phyloP scores from a whole-genome alignment of 2,113 vertebrate genomes.

The Psilopogon haemacephalus region DNA sequence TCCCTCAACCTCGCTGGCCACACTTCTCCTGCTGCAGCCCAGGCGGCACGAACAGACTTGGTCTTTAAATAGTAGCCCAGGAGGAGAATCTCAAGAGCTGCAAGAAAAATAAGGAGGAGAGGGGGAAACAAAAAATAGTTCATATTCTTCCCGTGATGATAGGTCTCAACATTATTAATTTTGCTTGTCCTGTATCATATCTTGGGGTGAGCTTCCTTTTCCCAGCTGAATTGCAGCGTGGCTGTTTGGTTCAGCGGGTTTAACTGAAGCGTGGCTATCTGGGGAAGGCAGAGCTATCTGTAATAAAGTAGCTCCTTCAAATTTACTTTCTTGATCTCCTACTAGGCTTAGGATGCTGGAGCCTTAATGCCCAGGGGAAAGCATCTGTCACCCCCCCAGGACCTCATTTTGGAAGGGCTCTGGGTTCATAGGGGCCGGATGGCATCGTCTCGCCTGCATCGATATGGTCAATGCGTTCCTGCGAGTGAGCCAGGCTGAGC shows the following conservation, averaged over 20 bases:
- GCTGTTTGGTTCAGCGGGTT: constrained; percentile 38
- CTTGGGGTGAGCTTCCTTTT: constrained; percentile 46
- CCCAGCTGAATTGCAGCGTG: constrained; percentile 14
- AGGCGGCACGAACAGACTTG: neutral
- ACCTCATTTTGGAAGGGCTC: constrained; percentile 38
- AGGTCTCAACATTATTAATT: constrained; percentile 37
- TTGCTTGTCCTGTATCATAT: constrained; percentile 59
- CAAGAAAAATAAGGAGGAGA: neutral
- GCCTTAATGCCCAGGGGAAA: constrained; percentile 52
- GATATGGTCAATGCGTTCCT: constrained; percentile 20
- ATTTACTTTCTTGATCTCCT: constrained; percentile 63
- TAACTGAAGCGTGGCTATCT: constrained; percentile 63
- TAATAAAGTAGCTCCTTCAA: constrained; percentile 65
- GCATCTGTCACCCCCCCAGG: constrained; percentile 19
- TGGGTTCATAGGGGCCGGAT: constrained; percentile 8
- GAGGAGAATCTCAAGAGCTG: neutral
- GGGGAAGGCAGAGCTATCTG: constrained; percentile 52
- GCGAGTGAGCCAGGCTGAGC: neutral
- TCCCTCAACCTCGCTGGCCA: too few species aligned
- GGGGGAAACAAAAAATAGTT: neutral
- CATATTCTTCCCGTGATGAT: constrained; percentile 25
- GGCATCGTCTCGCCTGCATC: constrained; percentile 17
- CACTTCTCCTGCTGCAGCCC: too few species aligned
- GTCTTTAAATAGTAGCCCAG: neutral
- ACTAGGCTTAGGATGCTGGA: constrained; percentile 37